Evolutionary conservation across 2,113 vertebrate species (phyloP).

Genomic region (Antechinus stuartii): DNA sequence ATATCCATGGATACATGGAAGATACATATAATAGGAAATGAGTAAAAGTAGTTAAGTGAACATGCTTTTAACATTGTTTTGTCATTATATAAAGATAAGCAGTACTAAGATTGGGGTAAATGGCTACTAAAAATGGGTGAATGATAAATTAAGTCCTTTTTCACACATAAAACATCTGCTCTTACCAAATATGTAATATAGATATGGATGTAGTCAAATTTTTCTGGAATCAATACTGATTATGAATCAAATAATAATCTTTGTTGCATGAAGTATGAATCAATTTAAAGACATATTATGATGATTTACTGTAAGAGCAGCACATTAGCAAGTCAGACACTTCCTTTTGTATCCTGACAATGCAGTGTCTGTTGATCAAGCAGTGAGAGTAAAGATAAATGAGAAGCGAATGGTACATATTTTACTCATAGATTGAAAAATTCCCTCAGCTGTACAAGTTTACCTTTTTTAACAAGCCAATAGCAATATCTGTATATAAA

Average conservation of each 20-base stretch:
- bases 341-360: not conserved
- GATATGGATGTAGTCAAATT: not conserved
- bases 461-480: slow-evolving; percentile 98
- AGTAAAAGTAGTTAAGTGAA: not conserved
- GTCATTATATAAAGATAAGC: not conserved
- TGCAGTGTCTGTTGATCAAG: not conserved
- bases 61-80: not conserved
- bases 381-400: not conserved
- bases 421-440: not conserved
- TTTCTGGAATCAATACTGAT: not conserved
- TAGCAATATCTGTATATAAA: slow-evolving; percentile 97
- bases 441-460: not conserved
- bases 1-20: not conserved
- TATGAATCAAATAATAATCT: not conserved
- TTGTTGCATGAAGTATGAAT: not conserved
- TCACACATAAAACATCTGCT: not conserved
- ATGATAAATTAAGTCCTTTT: not conserved
- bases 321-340: not conserved
- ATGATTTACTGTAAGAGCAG: not conserved
- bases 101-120: not conserved
- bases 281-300: not conserved
- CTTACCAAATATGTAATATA: not conserved
- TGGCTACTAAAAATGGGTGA: not conserved
- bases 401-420: not conserved
- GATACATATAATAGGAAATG: not conserved